These are phyloP conservation scores for Craseonycteris thonglongyai DNA, from an alignment of 2,113 vertebrate species.

Conservation along the genomic window DNA sequence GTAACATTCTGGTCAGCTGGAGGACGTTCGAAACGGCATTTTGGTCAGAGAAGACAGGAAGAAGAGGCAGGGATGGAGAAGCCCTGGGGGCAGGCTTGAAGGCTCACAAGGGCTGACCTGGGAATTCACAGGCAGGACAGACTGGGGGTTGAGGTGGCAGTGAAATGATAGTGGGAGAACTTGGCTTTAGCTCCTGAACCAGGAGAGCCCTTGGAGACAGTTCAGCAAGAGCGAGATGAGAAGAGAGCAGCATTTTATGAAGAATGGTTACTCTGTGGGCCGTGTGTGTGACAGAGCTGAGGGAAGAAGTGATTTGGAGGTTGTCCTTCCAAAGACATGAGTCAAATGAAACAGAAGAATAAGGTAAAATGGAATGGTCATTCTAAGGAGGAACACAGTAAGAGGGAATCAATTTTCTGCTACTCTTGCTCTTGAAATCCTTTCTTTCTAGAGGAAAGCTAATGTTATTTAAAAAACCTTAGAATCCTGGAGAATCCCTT, in stretches of 20 bases:
- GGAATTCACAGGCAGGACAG: background rate
- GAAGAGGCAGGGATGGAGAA: too few relatives aligned
- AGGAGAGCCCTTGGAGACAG: accelerated
- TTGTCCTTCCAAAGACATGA: background rate
- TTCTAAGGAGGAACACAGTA: too few relatives aligned
- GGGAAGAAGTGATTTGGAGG: background rate
- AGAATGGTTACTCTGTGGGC: background rate
- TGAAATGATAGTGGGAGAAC: accelerated
- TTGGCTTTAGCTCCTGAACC: background rate
- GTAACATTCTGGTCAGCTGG: background rate
- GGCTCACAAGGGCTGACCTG: accelerated
- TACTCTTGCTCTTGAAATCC: background rate
- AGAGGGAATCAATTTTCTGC: background rate
- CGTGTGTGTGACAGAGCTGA: background rate
- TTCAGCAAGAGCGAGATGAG: background rate
- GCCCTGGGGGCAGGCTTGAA: background rate
- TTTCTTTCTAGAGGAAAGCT: background rate
- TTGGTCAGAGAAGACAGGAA: background rate
- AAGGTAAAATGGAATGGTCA: too few relatives aligned
- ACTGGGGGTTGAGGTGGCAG: accelerated
- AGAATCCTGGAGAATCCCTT: background rate
- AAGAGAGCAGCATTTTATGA: background rate
- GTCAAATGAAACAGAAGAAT: background rate
- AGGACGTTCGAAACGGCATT: background rate
- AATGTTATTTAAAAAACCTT: background rate